phyloP scores from a whole-genome alignment of 1,140 invertebrate genomes.

The Holotrichia oblita region DNA sequence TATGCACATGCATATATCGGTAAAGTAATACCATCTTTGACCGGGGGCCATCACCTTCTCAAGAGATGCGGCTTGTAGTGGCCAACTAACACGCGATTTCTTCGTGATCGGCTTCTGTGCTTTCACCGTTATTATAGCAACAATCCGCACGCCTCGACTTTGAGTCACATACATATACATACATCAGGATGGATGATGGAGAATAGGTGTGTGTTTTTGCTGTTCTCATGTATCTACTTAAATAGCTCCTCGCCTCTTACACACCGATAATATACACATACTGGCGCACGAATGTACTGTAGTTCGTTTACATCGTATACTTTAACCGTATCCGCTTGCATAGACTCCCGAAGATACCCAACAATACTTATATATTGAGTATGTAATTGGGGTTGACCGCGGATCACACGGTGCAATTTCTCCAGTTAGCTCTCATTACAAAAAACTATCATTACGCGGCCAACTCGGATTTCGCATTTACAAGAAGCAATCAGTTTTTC shows the following conservation, averaged over 20 bases:
- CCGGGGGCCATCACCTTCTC: slow-evolving; percentile 12
- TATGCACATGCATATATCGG: slow-evolving; percentile 9
- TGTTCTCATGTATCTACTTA: slow-evolving; percentile 5
- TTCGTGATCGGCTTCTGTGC: slow-evolving; percentile 34
- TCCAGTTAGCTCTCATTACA: slow-evolving; percentile 18
- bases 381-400: slow-evolving; percentile 27
- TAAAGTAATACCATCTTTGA: slow-evolving; percentile 13
- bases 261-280: background rate
- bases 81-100: slow-evolving; percentile 29
- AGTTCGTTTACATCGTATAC: too few species aligned
- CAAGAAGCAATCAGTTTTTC: slow-evolving; percentile 4
- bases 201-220: background rate
- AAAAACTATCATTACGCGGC: slow-evolving; percentile 29
- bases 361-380: too few species aligned
- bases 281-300: too few species aligned
- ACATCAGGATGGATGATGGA: background rate
- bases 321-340: background rate
- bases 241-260: background rate
- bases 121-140: slow-evolving; percentile 34
- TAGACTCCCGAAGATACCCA: background rate
- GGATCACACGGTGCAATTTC: slow-evolving; percentile 31
- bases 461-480: slow-evolving; percentile 19
- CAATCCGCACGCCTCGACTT: background rate
- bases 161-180: too few species aligned
- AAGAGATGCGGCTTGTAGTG: background rate